Conservation (phyloP, 2,797 vertebrate species). For the Falco peregrinus region DNA sequence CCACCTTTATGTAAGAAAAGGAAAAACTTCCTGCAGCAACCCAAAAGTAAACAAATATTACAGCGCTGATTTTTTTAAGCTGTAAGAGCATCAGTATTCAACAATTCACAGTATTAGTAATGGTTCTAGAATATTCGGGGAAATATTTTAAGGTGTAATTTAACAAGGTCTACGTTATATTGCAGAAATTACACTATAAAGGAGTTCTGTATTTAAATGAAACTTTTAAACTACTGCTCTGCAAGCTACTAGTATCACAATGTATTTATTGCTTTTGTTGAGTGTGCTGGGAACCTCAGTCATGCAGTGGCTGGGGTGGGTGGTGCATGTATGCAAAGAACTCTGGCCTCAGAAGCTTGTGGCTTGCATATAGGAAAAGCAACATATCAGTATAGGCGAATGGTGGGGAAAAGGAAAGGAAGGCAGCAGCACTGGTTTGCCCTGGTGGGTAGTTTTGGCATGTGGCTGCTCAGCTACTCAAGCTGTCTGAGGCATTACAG, state of each 20-base stretch:
- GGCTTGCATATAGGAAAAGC: background rate
- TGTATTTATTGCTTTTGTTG: background rate
- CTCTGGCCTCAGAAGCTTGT: background rate
- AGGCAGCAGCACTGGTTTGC: background rate
- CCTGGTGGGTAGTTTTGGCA: rapidly evolving
- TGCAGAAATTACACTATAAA: background rate
- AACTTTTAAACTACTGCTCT: background rate
- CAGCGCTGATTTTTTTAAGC: background rate
- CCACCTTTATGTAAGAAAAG: background rate
- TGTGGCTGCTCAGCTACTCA: background rate
- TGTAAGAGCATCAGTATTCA: background rate
- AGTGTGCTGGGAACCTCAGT: background rate
- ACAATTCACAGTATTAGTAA: background rate
- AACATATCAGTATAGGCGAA: background rate
- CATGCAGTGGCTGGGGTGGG: background rate
- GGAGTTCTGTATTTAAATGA: background rate
- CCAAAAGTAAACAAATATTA: background rate
- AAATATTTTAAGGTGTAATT: background rate
- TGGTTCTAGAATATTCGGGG: background rate
- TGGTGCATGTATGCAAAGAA: rapidly evolving
- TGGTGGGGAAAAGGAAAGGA: background rate
- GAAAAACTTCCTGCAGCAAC: background rate
- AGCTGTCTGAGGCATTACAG: background rate
- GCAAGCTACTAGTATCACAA: background rate
- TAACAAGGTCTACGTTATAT: background rate